These are phyloP conservation scores for Buceros bicornis DNA, from an alignment of 2,797 vertebrate genomes.

Conservation along the genomic window DNA sequence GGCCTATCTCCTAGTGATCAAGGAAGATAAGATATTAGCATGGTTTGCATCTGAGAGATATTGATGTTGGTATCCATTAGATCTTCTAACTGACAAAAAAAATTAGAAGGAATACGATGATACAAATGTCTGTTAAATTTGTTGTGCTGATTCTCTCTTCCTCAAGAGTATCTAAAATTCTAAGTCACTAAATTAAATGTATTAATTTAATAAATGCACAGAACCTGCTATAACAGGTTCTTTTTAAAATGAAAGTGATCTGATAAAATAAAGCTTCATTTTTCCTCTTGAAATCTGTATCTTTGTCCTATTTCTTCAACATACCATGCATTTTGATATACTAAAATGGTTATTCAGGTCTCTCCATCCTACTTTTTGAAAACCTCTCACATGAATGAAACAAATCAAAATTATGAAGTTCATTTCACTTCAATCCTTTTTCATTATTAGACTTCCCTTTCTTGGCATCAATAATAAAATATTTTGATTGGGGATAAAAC, in stretches of 20 bases:
- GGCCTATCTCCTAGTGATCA: neutral
- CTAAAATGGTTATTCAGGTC: neutral
- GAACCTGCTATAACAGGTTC: neutral
- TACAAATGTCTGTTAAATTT: neutral
- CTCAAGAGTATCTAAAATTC: neutral
- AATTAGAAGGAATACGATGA: neutral
- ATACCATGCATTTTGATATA: neutral
- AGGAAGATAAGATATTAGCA: neutral
- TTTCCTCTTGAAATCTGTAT: neutral
- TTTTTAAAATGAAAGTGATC: neutral
- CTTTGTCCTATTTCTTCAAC: neutral
- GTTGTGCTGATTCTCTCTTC: neutral
- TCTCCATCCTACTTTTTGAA: slow-evolving; percentile 3
- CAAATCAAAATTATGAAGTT: slow-evolving; percentile 23
- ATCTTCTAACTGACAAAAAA: neutral
- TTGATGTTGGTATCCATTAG: neutral
- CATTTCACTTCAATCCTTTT: neutral
- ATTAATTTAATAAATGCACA: neutral
- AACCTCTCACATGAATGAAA: slow-evolving; percentile 4
- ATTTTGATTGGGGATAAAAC: neutral
- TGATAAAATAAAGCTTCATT: neutral
- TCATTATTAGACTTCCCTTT: slow-evolving; percentile 39
- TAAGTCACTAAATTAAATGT: neutral
- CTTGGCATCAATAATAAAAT: slow-evolving; percentile 47
- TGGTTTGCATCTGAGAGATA: neutral